Conservation (phyloP, 2,113 vertebrate genomes). For the Struthio camelus region DNA sequence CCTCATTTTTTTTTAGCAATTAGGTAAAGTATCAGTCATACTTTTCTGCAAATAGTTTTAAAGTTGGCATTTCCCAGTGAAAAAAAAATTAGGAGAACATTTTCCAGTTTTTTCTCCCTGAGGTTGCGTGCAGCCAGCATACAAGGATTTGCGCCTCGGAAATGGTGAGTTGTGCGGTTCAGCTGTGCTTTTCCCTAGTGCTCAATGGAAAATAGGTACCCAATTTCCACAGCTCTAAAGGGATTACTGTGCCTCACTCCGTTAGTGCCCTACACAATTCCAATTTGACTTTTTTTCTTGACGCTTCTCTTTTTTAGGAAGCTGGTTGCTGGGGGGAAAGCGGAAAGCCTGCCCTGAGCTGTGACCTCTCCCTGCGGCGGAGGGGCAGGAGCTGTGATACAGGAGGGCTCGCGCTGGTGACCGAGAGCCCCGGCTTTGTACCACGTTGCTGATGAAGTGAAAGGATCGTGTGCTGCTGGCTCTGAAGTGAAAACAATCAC, state of each 20-base stretch:
- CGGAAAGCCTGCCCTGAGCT: not conserved
- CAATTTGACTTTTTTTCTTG: not conserved
- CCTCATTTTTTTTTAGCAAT: not conserved
- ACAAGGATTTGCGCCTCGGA: not conserved
- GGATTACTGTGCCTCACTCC: not conserved
- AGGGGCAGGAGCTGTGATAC: not conserved
- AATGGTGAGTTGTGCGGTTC: not conserved
- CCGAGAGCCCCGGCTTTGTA: not conserved
- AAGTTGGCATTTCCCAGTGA: not conserved
- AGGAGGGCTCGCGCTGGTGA: not conserved
- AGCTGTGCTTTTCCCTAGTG: not conserved
- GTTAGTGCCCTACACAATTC: rapidly evolving
- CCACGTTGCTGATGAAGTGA: constrained; percentile 49
- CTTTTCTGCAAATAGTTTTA: not conserved
- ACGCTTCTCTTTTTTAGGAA: not conserved
- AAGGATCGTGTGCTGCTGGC: constrained; percentile 56
- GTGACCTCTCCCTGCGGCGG: not conserved
- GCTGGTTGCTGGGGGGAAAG: not conserved
- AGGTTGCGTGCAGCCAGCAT: no score
- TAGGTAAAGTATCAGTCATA: not conserved
- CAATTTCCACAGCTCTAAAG: not conserved
- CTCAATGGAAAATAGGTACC: not conserved
- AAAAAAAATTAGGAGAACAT: not conserved
- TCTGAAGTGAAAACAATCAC: constrained; percentile 70
- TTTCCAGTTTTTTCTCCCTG: not conserved